phyloP scores from a whole-genome alignment of 2,113 vertebrate genomes.

The Synodontis membranacea region DNA sequence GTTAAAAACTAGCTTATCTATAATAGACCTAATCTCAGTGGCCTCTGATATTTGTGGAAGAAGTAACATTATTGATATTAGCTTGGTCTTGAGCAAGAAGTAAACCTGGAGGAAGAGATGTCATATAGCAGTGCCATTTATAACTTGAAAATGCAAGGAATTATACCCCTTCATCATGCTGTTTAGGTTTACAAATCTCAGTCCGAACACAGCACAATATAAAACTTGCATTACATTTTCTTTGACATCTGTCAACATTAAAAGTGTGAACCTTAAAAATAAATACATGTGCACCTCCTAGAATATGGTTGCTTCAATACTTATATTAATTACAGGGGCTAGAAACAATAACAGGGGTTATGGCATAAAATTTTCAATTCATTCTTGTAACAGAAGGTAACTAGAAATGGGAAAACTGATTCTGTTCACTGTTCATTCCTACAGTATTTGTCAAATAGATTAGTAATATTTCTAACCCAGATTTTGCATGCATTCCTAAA shows the following conservation, averaged over 20 bases:
- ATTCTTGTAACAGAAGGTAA: too few relatives aligned
- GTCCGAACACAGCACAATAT: not conserved
- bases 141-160: not conserved
- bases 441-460: too few relatives aligned
- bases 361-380: too few relatives aligned
- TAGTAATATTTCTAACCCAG: too few relatives aligned
- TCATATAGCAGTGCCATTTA: not conserved
- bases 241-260: not conserved
- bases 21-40: not conserved
- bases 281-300: too few relatives aligned
- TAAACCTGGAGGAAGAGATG: not conserved
- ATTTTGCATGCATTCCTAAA: too few relatives aligned
- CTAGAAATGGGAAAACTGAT: too few relatives aligned
- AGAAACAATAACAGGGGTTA: too few relatives aligned
- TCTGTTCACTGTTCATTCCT: too few relatives aligned
- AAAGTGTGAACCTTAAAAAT: too few relatives aligned
- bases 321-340: too few relatives aligned
- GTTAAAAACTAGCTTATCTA: not conserved
- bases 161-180: not conserved
- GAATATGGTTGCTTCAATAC: too few relatives aligned
- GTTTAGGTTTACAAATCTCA: not conserved
- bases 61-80: not conserved
- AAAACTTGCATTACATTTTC: not conserved
- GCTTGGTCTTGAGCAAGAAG: not conserved
- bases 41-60: not conserved